These are phyloP conservation scores for Microplitis deprimator DNA, from an alignment of 2,888 invertebrate genomes.

Conservation along the genomic window DNA sequence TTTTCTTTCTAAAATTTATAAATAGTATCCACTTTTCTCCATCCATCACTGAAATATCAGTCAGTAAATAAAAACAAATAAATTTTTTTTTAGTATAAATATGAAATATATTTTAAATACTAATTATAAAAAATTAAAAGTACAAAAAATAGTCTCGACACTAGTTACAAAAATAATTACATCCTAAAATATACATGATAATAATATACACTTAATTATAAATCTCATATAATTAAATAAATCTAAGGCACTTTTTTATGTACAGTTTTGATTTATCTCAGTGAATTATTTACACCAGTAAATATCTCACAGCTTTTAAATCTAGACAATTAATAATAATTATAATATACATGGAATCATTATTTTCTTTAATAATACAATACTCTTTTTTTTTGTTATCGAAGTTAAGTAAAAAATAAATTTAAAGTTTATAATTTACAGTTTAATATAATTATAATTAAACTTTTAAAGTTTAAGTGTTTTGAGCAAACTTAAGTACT, in stretches of 20 bases:
- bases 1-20: no score
- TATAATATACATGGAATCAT: slow-evolving; percentile 3
- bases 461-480: not conserved
- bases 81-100: slow-evolving; percentile 56
- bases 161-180: slow-evolving; percentile 10
- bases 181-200: not conserved
- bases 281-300: not conserved
- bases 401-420: not conserved
- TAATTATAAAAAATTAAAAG: slow-evolving; percentile 59
- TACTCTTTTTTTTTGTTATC: not conserved
- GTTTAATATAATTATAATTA: not conserved
- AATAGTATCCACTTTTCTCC: no score
- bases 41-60: not conserved
- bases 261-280: slow-evolving; percentile 8
- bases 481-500: slow-evolving; percentile 26
- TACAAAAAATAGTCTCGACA: slow-evolving; percentile 56
- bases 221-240: slow-evolving; percentile 8
- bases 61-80: slow-evolving; percentile 13
- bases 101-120: slow-evolving; percentile 66
- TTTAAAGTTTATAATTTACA: not conserved
- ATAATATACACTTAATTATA: not conserved
- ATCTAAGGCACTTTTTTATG: slow-evolving; percentile 15
- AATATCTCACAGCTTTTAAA: not conserved
- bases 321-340: not conserved
- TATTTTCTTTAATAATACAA: not conserved